Conservation (phyloP, 1,140 invertebrate species). For the Oppia nitens region DNA sequence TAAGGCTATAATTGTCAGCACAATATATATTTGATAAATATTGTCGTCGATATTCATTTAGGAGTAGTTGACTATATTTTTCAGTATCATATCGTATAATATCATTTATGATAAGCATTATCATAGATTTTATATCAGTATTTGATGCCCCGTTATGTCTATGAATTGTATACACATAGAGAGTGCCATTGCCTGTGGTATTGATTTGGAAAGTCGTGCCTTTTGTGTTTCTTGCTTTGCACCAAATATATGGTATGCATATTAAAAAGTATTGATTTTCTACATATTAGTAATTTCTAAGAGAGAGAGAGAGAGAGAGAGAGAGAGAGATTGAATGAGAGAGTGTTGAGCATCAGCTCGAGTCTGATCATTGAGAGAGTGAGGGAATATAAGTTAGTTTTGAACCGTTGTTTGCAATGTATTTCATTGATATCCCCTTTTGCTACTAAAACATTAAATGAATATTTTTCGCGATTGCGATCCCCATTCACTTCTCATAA, state of each 20-base stretch:
- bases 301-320: neutral
- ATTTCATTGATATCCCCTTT: neutral
- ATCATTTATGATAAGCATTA: too few species aligned
- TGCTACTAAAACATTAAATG: neutral
- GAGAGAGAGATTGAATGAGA: too few species aligned
- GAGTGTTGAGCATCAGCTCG: too few species aligned
- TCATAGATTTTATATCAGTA: neutral
- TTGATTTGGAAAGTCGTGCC: neutral
- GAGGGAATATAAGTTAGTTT: neutral
- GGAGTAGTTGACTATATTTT: too few species aligned
- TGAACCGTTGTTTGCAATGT: neutral
- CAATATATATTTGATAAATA: too few species aligned
- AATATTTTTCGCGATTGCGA: neutral
- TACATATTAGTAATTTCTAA: neutral
- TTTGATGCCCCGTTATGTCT: neutral
- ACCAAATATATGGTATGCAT: constrained; percentile 1
- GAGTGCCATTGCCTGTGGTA: neutral
- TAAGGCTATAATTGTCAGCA: too few species aligned
- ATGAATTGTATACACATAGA: neutral
- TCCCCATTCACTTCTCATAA: neutral
- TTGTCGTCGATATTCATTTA: too few species aligned
- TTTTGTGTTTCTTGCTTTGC: neutral
- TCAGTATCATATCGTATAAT: too few species aligned
- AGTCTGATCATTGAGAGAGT: too few species aligned
- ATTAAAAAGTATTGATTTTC: constrained; percentile 7